Evolutionary conservation across 2,888 invertebrate genomes (phyloP).

Genomic region (Drosophila prostipennis): DNA sequence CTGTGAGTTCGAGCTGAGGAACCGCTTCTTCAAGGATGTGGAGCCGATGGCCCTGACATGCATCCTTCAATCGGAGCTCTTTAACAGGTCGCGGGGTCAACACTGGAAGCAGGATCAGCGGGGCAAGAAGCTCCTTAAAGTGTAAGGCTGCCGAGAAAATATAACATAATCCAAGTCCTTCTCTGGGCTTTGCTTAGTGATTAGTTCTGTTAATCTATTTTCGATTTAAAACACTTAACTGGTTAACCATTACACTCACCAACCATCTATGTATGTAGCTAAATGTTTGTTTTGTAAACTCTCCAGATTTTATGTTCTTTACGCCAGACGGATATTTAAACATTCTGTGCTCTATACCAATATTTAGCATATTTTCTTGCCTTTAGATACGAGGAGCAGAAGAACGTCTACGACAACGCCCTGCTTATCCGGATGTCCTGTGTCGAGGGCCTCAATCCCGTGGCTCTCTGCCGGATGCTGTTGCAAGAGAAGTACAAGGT

Average conservation of each 20-base stretch:
- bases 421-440: conserved; percentile 77
- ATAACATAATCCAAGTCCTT: too few species aligned
- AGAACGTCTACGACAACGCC: conserved; percentile 47
- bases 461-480: conserved; percentile 77
- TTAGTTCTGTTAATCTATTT: too few species aligned
- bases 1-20: conserved; percentile 86
- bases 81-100: conserved; percentile 87
- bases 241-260: too few species aligned
- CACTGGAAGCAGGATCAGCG: conserved; percentile 87
- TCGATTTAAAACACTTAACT: too few species aligned
- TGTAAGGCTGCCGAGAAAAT: conserved; percentile 45
- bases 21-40: conserved; percentile 86
- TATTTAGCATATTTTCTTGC: neutral
- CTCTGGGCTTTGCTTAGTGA: too few species aligned
- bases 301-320: too few species aligned
- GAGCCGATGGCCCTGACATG: conserved; percentile 88
- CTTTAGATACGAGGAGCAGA: conserved; percentile 70
- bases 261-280: too few species aligned
- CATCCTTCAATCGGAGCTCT: conserved; percentile 88
- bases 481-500: conserved; percentile 79
- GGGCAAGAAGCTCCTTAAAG: conserved; percentile 85
- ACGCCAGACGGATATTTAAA: too few species aligned
- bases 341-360: too few species aligned
- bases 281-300: too few species aligned
- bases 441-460: conserved; percentile 73